These are phyloP conservation scores for Cheumatopsyche charites DNA, from an alignment of 1,140 invertebrate genomes.

Conservation along the genomic window DNA sequence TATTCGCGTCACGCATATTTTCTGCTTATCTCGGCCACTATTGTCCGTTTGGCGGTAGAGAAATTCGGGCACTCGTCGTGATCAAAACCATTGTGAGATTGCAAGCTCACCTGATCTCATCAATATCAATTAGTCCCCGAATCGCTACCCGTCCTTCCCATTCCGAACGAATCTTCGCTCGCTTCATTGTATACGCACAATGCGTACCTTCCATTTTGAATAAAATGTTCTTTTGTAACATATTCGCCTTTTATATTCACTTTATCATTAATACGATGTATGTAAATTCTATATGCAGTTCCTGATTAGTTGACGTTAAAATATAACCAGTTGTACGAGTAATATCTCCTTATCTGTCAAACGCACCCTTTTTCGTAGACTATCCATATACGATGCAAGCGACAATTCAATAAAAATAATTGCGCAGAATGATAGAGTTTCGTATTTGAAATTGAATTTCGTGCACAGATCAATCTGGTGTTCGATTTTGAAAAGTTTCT, in stretches of 20 bases:
- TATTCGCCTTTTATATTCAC: neutral
- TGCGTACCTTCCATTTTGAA: neutral
- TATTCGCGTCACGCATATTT: slow-evolving; percentile 23
- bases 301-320: too few relatives aligned
- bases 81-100: slow-evolving; percentile 6
- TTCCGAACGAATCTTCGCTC: neutral
- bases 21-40: slow-evolving; percentile 8
- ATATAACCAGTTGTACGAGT: too few relatives aligned
- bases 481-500: neutral
- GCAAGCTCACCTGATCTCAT: slow-evolving; percentile 11
- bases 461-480: neutral
- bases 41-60: neutral
- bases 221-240: neutral
- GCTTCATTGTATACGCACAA: neutral
- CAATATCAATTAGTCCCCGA: slow-evolving; percentile 28
- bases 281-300: too few relatives aligned
- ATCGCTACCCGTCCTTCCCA: neutral
- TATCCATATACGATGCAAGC: neutral
- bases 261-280: too few relatives aligned
- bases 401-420: neutral
- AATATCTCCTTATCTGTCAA: slow-evolving; percentile 5
- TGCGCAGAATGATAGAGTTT: neutral
- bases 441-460: neutral
- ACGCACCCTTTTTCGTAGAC: neutral
- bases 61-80: slow-evolving; percentile 13